Evolutionary conservation across 2,113 vertebrate species (phyloP).

Genomic region (Pelodiscus sinensis): DNA sequence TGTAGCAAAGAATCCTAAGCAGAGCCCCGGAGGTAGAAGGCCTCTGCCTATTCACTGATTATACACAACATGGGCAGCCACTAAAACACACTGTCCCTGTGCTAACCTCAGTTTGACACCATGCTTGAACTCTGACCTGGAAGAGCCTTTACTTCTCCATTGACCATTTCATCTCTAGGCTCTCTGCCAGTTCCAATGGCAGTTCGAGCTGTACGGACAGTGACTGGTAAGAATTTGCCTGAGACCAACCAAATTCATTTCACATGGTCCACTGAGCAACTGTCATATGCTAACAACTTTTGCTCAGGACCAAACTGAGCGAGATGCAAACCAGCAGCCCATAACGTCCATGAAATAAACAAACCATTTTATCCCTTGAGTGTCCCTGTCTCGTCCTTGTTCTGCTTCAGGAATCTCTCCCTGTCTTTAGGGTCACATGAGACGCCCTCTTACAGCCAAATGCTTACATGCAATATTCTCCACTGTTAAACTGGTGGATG

Average conservation of each 20-base stretch:
- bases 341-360: neutral
- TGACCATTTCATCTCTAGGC: neutral
- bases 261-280: neutral
- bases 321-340: neutral
- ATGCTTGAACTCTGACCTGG: neutral
- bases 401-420: neutral
- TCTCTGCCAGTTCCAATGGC: neutral
- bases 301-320: neutral
- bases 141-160: neutral
- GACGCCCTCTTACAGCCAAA: neutral
- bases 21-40: neutral
- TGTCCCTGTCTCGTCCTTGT: neutral
- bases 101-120: neutral
- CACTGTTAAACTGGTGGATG: neutral
- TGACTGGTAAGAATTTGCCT: neutral
- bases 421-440: neutral
- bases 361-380: neutral
- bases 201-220: neutral
- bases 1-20: neutral
- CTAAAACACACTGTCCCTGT: neutral
- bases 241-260: neutral
- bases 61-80: neutral
- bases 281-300: neutral
- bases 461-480: neutral
- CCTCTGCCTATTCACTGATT: neutral